Conservation (phyloP, 2,113 vertebrate species). For the Sander lucioperca region DNA sequence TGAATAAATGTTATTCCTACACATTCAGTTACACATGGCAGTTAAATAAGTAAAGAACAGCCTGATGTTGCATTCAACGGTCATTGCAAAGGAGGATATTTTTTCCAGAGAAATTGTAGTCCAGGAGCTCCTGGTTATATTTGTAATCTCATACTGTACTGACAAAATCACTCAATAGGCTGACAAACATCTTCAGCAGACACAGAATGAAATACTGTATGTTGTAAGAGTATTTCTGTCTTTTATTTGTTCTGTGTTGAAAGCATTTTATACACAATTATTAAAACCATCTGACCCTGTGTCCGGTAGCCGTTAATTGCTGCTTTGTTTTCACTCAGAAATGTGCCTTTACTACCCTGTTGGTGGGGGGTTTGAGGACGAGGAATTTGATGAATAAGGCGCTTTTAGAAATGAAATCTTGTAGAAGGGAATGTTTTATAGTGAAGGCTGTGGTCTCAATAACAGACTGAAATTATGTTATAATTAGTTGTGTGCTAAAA, state of each 20-base stretch:
- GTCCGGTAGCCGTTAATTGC: not conserved
- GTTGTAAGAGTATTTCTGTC: not conserved
- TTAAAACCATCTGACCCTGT: not conserved
- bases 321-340: not conserved
- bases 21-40: too few relatives aligned
- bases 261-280: not conserved
- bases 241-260: not conserved
- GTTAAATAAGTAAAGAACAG: not conserved
- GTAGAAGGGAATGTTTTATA: too few relatives aligned
- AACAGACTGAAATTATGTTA: not conserved
- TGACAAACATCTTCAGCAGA: conserved; percentile 6
- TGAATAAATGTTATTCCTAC: too few relatives aligned
- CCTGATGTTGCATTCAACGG: not conserved
- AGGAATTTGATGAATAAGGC: not conserved
- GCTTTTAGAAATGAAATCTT: not conserved
- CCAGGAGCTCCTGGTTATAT: not conserved
- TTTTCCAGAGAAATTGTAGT: not conserved
- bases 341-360: not conserved
- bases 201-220: not conserved
- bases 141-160: not conserved
- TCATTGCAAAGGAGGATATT: not conserved
- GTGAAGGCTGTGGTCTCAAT: not conserved
- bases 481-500: not conserved
- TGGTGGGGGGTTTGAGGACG: not conserved
- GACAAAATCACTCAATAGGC: not conserved